phyloP scores from a whole-genome alignment of 2,888 invertebrate species.

The Sepiola atlantica region DNA sequence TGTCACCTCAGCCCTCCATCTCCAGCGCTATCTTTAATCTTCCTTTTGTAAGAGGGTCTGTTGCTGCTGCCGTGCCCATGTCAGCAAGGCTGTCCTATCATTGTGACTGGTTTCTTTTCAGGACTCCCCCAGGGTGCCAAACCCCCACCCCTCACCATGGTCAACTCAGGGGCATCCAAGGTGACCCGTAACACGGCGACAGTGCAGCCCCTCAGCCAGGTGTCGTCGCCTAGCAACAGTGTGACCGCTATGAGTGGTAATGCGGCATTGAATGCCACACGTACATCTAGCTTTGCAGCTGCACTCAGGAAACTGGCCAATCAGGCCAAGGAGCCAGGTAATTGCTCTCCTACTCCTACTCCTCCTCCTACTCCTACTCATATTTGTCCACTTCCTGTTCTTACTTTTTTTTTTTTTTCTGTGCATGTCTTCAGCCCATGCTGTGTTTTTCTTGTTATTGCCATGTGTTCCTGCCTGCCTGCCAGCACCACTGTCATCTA shows the following conservation, averaged over 20 bases:
- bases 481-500: slow-evolving; percentile 4
- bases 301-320: slow-evolving; percentile 92
- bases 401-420: not conserved
- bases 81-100: slow-evolving; percentile 35
- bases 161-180: slow-evolving; percentile 65
- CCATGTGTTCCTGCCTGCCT: slow-evolving; percentile 35
- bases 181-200: slow-evolving; percentile 71
- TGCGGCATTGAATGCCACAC: slow-evolving; percentile 70
- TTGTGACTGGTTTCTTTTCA: slow-evolving; percentile 50
- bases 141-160: slow-evolving; percentile 70
- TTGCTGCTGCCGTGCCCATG: not conserved
- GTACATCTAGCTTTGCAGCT: slow-evolving; percentile 86
- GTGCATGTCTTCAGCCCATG: slow-evolving; percentile 42
- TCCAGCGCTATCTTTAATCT: not conserved
- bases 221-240: slow-evolving; percentile 65
- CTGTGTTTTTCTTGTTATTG: slow-evolving; percentile 22
- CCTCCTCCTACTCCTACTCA: not conserved
- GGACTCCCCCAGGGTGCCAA: slow-evolving; percentile 65
- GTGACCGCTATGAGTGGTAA: slow-evolving; percentile 60
- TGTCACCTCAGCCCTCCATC: not conserved
- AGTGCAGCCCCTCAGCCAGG: slow-evolving; percentile 74
- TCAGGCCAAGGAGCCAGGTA: slow-evolving; percentile 81
- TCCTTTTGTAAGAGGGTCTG: not conserved
- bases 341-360: slow-evolving; percentile 23
- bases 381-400: not conserved